Evolutionary conservation across 2,113 vertebrate species (phyloP).

Genomic region (Nymphicus hollandicus): DNA sequence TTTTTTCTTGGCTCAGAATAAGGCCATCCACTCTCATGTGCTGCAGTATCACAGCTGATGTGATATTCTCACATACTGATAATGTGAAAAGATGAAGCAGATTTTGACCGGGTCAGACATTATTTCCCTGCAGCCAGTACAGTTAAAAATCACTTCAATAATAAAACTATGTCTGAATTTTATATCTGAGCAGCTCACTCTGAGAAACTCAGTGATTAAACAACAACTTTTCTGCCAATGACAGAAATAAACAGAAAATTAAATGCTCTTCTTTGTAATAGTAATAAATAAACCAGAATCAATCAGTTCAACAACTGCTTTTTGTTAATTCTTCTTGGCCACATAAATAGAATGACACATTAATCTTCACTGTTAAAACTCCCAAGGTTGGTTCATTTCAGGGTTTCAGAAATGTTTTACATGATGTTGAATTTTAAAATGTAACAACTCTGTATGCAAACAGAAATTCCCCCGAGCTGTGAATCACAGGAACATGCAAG

Average conservation of each 20-base stretch:
- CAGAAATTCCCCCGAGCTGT: background rate
- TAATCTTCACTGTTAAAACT: background rate
- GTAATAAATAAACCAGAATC: background rate
- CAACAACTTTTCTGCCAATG: background rate
- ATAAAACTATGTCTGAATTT: background rate
- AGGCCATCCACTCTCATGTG: rapidly evolving
- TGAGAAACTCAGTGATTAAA: background rate
- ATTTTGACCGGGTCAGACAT: background rate
- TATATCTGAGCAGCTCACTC: background rate
- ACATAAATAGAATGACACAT: background rate
- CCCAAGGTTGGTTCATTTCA: background rate
- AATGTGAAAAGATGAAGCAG: background rate
- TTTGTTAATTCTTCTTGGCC: background rate
- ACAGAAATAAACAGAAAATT: background rate
- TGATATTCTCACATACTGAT: background rate
- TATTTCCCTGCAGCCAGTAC: background rate
- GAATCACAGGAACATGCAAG: background rate
- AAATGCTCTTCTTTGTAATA: background rate
- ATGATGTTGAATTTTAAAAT: background rate
- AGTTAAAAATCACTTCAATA: background rate
- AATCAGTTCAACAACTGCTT: background rate
- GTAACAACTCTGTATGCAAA: background rate
- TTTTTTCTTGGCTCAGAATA: background rate
- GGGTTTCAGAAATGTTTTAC: background rate
- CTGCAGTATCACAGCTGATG: background rate